These are phyloP conservation scores for Agrilus planipennis DNA, from an alignment of 1,140 invertebrate genomes.

Conservation along the genomic window DNA sequence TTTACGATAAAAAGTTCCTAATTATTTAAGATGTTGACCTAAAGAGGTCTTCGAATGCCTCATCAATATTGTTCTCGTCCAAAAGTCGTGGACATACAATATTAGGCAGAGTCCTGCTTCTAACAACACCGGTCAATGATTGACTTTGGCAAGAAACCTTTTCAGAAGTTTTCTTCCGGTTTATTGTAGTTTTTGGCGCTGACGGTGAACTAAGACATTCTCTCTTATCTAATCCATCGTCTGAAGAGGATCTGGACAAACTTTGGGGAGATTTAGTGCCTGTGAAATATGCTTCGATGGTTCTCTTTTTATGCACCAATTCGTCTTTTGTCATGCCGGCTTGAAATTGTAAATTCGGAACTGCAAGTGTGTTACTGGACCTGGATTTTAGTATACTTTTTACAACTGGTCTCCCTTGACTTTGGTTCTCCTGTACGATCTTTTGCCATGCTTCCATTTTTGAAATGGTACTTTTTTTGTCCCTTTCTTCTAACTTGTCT, in stretches of 20 bases:
- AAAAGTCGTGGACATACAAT: constrained; percentile 48
- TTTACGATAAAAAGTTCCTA: too few species aligned
- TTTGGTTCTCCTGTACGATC: constrained; percentile 35
- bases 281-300: constrained; percentile 66
- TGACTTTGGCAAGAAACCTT: constrained; percentile 36
- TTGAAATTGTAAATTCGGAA: constrained; percentile 61
- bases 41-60: constrained; percentile 65
- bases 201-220: constrained; percentile 11
- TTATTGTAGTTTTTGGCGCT: constrained; percentile 34
- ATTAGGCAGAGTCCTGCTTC: constrained; percentile 64
- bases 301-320: constrained; percentile 58
- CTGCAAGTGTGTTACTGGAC: constrained; percentile 54
- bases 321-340: constrained; percentile 61
- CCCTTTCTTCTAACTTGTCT: too few species aligned
- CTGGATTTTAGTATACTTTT: constrained; percentile 46
- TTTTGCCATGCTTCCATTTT: constrained; percentile 75
- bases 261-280: constrained; percentile 17
- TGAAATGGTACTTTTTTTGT: too few species aligned
- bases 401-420: constrained; percentile 29
- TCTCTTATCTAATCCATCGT: constrained; percentile 9
- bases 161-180: constrained; percentile 37
- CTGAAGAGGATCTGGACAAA: constrained; percentile 9
- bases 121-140: constrained; percentile 39
- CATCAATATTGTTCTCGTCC: constrained; percentile 59
- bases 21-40: constrained; percentile 25